Conservation (phyloP, 2,888 invertebrate genomes). For the Cistogaster globosa region DNA sequence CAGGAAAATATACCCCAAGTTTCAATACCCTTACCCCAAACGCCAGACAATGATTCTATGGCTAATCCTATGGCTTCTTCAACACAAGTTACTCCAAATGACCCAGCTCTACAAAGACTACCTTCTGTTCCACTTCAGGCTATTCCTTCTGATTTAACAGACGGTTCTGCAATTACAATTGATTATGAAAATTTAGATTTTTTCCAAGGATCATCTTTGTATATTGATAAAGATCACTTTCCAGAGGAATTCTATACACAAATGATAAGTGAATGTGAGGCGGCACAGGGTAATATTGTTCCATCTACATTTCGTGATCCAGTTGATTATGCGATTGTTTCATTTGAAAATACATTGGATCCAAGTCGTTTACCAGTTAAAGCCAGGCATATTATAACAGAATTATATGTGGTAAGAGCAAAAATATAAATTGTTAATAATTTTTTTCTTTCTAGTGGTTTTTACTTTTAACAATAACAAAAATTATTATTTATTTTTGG, state of each 20-base stretch:
- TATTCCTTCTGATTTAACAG: constrained; percentile 74
- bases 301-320: constrained; percentile 83
- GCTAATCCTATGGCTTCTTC: constrained; percentile 72
- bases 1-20: constrained; percentile 77
- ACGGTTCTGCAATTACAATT: constrained; percentile 77
- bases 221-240: constrained; percentile 83
- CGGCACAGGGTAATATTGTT: constrained; percentile 85
- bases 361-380: constrained; percentile 75
- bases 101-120: constrained; percentile 38
- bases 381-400: constrained; percentile 79
- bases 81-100: constrained; percentile 72
- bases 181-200: constrained; percentile 81
- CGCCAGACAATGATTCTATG: constrained; percentile 19
- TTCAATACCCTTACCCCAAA: constrained; percentile 79
- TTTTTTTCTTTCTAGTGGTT: background rate
- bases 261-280: constrained; percentile 84
- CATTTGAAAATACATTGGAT: constrained; percentile 81
- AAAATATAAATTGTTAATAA: background rate
- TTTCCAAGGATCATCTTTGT: constrained; percentile 78
- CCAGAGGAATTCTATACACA: constrained; percentile 82
- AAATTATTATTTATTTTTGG: background rate
- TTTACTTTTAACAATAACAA: background rate
- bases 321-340: constrained; percentile 88
- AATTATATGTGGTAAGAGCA: constrained; percentile 79
- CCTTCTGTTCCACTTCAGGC: constrained; percentile 39